These are phyloP conservation scores for Amia ocellicauda DNA, from an alignment of 2,113 vertebrate species.

Conservation along the genomic window DNA sequence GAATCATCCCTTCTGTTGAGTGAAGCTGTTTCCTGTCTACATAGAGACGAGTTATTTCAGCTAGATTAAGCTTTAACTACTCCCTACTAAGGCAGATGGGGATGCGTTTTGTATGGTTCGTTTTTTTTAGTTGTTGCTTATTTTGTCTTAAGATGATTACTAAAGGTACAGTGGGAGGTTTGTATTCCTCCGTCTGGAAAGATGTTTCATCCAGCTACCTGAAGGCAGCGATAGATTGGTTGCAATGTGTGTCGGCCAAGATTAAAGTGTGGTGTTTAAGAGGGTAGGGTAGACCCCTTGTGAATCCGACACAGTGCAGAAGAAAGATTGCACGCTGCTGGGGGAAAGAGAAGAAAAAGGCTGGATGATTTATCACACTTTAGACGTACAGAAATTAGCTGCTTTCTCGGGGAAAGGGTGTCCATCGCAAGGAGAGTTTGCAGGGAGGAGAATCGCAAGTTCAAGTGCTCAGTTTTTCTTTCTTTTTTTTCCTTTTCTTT, in stretches of 20 bases:
- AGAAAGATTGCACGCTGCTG: not conserved
- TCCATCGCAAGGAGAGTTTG: not conserved
- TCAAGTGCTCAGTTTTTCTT: conserved; percentile 29
- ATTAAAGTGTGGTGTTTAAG: not conserved
- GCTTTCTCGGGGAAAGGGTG: conserved; percentile 1
- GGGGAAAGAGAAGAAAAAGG: not conserved
- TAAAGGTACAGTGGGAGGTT: not conserved
- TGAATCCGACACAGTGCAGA: too few relatives aligned
- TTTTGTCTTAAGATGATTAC: not conserved
- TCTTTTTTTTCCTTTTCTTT: too few relatives aligned
- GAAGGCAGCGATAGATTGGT: not conserved
- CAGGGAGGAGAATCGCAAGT: conserved; percentile 25
- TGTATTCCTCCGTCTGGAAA: not conserved
- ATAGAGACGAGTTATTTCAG: conserved; percentile 25
- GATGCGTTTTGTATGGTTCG: too few relatives aligned
- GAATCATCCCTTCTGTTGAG: conserved; percentile 35
- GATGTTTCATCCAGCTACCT: not conserved
- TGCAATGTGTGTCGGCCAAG: not conserved
- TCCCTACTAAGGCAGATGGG: conserved; percentile 3
- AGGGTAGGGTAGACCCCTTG: not conserved
- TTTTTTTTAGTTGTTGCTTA: too few relatives aligned
- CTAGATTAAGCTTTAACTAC: conserved; percentile 27
- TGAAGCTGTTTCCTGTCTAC: conserved; percentile 34
- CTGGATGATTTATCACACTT: not conserved
- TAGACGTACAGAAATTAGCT: too few relatives aligned